Evolutionary conservation across 2,113 vertebrate genomes (phyloP), one percentile per base, ranked within the genome.

Genomic region (Rynchops niger): DNA sequence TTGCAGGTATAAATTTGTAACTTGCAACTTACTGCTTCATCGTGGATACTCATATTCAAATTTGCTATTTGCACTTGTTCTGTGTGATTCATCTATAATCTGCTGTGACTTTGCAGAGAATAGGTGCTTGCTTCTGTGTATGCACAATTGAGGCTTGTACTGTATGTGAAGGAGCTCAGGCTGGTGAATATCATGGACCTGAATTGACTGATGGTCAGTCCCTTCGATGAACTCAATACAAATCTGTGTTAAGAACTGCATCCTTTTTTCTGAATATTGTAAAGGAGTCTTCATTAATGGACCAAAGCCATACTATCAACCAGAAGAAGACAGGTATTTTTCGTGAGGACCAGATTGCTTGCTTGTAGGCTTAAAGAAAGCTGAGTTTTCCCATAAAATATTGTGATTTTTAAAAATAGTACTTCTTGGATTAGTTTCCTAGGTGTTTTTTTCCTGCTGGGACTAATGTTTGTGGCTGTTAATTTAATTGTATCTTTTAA

Each of bases 371-470:
- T 50, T 77, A n/a, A 81, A 80, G 21, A 23, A 70, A 49, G 10
- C 20, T 42, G 36, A 71, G 5, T 40, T 82, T 86, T 72, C 14
- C 22, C 18, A 5, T 66, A 77, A 85, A 65, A 65, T 21, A 36
- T 29, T 34, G 11, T 36, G 16, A 7, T n/a, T 65, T 66, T 45
- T 67, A 59, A 4, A 43, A 80, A 49, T 26, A 34, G 3, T 43
- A 16, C 7, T 49, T 8, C 19, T 86, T 65, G 16, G 34, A 26
- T 12, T 56, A 9, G 25, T 40, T 80, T 34, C 14, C 27, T 29
- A 11, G 11, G 11, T 3, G 16, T 43, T 34, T 21, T 23, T 47
- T 66, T 36, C 29, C 15, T 82, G 3, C 4, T 1, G 0, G 7
- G 16, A 36, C 7, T n/a, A n/a, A 21, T 59, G n/a, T 12, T 45